These are phyloP conservation scores for Cervus canadensis DNA, from an alignment of 2,113 vertebrate species.

Conservation along the genomic window DNA sequence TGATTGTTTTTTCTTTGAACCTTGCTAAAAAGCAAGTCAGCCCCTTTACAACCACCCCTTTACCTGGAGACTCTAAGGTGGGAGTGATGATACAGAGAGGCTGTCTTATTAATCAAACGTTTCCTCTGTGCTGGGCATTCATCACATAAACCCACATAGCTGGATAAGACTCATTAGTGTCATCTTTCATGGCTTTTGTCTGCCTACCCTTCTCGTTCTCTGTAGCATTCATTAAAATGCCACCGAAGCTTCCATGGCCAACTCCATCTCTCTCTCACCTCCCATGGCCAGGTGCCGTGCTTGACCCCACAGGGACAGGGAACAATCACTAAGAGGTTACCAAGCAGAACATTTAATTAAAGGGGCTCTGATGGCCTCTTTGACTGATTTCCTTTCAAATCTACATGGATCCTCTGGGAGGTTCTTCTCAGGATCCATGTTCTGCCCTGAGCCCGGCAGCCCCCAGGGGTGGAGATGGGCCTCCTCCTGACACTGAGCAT, in stretches of 20 bases:
- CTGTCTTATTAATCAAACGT: constrained; percentile 16
- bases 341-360: constrained; percentile 15
- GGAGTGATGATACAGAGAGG: background rate
- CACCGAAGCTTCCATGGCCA: background rate
- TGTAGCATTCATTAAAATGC: constrained; percentile 14
- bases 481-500: background rate
- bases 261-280: background rate
- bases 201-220: background rate
- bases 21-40: background rate
- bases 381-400: constrained; percentile 51
- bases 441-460: background rate
- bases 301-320: background rate
- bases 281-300: background rate
- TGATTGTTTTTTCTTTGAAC: constrained; percentile 23
- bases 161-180: constrained; percentile 36
- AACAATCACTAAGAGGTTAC: background rate
- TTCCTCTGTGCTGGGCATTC: background rate
- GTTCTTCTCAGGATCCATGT: background rate
- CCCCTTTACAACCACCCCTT: background rate
- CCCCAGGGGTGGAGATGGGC: background rate
- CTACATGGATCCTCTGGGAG: background rate
- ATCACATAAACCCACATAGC: constrained; percentile 36
- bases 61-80: background rate
- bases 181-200: background rate
- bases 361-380: background rate